phyloP scores from a whole-genome alignment of 1,140 invertebrate genomes.

The Hyposmocoma kahamanoa region DNA sequence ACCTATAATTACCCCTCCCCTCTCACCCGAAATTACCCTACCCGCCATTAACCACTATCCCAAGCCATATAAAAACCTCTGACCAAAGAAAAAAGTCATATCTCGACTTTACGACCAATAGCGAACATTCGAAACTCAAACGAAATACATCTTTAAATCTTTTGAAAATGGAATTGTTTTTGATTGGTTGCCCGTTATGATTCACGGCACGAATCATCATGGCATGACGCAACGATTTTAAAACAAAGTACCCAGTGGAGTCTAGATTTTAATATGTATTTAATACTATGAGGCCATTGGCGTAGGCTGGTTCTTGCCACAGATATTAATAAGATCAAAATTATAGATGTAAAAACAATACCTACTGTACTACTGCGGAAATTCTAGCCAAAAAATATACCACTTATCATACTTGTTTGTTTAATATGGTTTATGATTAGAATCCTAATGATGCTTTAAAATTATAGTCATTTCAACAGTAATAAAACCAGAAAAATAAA shows the following conservation, averaged over 20 bases:
- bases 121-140: conserved; percentile 13
- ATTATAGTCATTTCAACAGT: no score
- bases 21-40: conserved; percentile 44
- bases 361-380: no score
- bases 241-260: conserved; percentile 2
- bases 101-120: conserved; percentile 30
- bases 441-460: no score
- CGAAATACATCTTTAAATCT: conserved; percentile 22
- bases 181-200: no score
- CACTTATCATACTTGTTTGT: no score
- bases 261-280: conserved; percentile 2
- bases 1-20: conserved; percentile 50
- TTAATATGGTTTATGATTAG: no score
- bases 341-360: no score
- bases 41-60: conserved; percentile 49
- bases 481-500: no score
- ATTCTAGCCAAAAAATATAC: no score
- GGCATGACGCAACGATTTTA: conserved; percentile 24
- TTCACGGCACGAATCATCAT: conserved; percentile 11
- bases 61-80: conserved; percentile 44
- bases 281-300: no score
- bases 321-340: no score
- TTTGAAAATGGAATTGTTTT: conserved; percentile 5
- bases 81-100: conserved; percentile 29
- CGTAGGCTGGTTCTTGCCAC: no score